Percentiles rank a stretch among this genome's conserved stretches.
phyloP scores from a whole-genome alignment of 2,797 vertebrate species.

The Karalla daura region DNA sequence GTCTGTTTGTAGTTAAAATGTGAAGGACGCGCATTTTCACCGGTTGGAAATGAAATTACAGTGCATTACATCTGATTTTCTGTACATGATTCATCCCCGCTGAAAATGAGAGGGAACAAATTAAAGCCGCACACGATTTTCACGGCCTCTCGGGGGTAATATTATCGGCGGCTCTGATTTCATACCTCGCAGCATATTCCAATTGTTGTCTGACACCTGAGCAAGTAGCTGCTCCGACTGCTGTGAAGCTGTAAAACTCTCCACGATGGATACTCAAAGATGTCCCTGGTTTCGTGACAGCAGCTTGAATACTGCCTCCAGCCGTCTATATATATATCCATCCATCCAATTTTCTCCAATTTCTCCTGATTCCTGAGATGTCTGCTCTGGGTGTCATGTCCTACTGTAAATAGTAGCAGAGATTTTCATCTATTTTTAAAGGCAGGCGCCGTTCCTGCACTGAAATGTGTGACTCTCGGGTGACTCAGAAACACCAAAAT shows the following conservation, averaged over 20 bases:
- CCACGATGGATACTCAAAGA: not conserved
- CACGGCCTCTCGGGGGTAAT: not conserved
- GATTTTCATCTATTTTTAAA: conserved; percentile 25
- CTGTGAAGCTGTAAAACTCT: conserved; percentile 2
- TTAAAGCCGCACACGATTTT: not conserved
- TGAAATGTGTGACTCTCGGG: conserved; percentile 41
- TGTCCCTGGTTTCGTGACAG: too few relatives aligned
- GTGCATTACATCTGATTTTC: not conserved
- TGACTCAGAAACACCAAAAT: conserved; percentile 56
- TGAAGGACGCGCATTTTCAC: not conserved
- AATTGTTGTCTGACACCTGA: not conserved
- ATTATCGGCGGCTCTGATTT: not conserved
- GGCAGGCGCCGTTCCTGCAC: conserved; percentile 37
- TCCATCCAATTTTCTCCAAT: too few relatives aligned
- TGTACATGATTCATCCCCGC: not conserved
- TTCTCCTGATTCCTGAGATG: not conserved
- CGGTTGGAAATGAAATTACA: not conserved
- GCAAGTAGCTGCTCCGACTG: not conserved
- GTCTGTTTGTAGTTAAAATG: not conserved
- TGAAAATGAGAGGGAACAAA: not conserved
- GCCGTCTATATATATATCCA: too few relatives aligned
- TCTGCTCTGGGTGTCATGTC: not conserved
- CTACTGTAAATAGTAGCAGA: not conserved
- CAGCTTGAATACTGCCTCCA: too few relatives aligned
- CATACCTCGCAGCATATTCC: not conserved